Evolutionary conservation across 2,888 invertebrate genomes (phyloP).

Genomic region (Dione juno): DNA sequence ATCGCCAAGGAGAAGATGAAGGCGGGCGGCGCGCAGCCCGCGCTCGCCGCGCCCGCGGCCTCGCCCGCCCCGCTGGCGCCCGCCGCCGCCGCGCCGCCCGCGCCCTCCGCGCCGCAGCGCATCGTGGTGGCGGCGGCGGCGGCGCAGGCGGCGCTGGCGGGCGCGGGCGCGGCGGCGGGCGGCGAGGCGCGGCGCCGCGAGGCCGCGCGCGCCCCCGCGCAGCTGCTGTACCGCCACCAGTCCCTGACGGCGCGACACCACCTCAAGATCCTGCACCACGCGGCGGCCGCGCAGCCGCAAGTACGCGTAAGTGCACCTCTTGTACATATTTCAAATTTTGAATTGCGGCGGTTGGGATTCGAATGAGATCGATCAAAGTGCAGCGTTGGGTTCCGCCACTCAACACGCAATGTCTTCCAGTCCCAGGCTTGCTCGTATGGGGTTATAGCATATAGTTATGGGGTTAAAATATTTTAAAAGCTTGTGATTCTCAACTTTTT

Average conservation of each 20-base stretch:
- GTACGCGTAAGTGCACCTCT: conserved; percentile 38
- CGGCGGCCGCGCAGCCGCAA: conserved; percentile 60
- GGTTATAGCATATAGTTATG: no score
- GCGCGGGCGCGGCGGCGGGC: conserved; percentile 54
- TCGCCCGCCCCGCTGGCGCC: conserved; percentile 71
- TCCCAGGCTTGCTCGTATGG: no score
- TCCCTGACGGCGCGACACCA: conserved; percentile 72
- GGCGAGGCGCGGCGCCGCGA: conserved; percentile 53
- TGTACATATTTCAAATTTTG: no score
- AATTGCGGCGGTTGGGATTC: no score
- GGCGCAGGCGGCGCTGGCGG: conserved; percentile 55
- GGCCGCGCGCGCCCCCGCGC: conserved; percentile 62
- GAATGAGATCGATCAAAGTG: no score
- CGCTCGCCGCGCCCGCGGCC: conserved; percentile 79
- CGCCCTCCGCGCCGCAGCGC: conserved; percentile 83
- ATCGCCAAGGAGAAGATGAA: conserved; percentile 92
- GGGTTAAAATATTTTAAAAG: no score
- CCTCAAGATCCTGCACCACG: conserved; percentile 77
- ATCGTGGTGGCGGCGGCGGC: conserved; percentile 68
- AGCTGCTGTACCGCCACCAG: conserved; percentile 86
- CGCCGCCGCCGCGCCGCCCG: conserved; percentile 61
- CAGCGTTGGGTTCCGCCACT: no score
- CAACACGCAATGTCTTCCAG: no score
- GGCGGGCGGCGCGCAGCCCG: conserved; percentile 65
- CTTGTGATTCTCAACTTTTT: no score